Evolutionary conservation across 2,113 vertebrate species (phyloP).

Genomic region (Acrocephalus kingi): DNA sequence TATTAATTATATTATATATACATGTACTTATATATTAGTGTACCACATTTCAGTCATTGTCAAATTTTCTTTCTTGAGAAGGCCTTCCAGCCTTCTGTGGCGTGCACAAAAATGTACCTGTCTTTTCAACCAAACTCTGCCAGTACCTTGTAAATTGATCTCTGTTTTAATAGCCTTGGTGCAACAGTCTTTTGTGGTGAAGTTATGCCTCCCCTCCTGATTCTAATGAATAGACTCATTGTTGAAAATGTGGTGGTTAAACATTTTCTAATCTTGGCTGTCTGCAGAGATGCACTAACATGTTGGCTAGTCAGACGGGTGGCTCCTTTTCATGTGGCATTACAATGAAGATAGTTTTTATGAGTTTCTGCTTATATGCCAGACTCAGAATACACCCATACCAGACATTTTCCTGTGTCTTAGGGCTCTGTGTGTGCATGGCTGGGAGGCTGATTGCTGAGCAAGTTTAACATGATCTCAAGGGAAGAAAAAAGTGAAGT

Average conservation of each 20-base stretch:
- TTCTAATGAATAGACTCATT: conserved; percentile 58
- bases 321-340: conserved; percentile 43
- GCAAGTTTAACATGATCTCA: background rate
- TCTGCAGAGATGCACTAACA: conserved; percentile 34
- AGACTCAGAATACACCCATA: background rate
- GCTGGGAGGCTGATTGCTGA: background rate
- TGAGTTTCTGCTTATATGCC: background rate
- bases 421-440: background rate
- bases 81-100: background rate
- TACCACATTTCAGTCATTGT: background rate
- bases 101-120: background rate
- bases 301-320: background rate
- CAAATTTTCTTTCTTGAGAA: background rate
- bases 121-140: conserved; percentile 28
- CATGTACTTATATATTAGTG: too few species aligned
- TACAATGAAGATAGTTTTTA: background rate
- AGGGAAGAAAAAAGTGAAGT: background rate
- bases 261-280: conserved; percentile 52
- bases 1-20: background rate
- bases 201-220: background rate
- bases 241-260: conserved; percentile 39
- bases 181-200: background rate
- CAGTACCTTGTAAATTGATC: background rate
- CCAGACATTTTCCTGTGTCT: background rate
- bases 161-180: conserved; percentile 23